Base-by-base conservation (phyloP, 2,113 vertebrate genomes). In the Erpornis zantholeuca region DNA sequence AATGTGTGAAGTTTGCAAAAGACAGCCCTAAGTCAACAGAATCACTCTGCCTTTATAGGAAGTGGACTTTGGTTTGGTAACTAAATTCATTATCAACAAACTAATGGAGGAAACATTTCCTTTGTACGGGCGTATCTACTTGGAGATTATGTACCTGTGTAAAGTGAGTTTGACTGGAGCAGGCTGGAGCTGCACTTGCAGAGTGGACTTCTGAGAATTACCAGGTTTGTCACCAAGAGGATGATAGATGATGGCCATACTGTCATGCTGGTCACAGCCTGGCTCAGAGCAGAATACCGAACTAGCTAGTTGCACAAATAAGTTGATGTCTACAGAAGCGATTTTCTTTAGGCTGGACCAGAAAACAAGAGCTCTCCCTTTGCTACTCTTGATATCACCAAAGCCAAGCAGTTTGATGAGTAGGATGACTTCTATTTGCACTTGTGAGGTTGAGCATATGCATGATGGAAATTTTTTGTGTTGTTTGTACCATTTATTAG, bases 51-150 rank as follows among this genome's bases (percentile, higher is more conserved):
- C 38, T 86, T 86, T 60, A 66, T 50, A 79, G 84, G 27, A 88
- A 66, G 53, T 72, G 73, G 70, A 82, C 78, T 96, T 96, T 85
- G 73, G 27, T 83, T 90, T 81, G 68, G 76, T 75, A 81, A 93
- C 84, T 88, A 59, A 70, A 44, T 60, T 82, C 27, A 73, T 59
- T 77, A 86, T 66, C 78, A 88, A 57, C 45, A 91, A 54, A 50
- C 42, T 72, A 54, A 20, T 13, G 42, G 15, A 82, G 71, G 36
- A 87, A 79, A 47, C 8, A 9, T 68, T 77, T 88, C 44, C 79
- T 90, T 50, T 81, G 59, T 66, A 38, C 3, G 1, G 54, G 75
- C 0, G 0, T 86, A 59, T 61, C 75, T 65, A 12, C 50, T 9
- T 63, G 19, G 45, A 77, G 75, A 52, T 56, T 65, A 29, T 24